A percentile compares a stretch with the other conserved stretches of the same genome.
Evolutionary conservation across 2,113 vertebrate species (phyloP).

Genomic region (Campylorhamphus procurvoides): DNA sequence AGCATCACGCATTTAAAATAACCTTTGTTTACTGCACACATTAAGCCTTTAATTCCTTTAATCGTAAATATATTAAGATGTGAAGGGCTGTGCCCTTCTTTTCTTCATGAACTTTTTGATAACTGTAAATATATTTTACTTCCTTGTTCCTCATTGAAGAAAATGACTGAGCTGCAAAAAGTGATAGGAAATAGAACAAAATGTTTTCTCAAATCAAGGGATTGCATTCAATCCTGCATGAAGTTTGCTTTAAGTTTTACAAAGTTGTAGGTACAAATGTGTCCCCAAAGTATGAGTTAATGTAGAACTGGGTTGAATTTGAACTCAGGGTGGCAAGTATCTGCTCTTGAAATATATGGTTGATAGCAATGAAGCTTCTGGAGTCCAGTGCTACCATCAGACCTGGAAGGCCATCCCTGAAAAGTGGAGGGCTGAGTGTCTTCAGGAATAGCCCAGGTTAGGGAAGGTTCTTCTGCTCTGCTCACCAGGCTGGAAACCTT

Average conservation of each 20-base stretch:
- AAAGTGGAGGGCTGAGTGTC: neutral
- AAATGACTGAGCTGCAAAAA: neutral
- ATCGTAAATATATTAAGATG: neutral
- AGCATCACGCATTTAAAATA: neutral
- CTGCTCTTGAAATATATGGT: neutral
- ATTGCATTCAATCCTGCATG: neutral
- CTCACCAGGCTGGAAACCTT: neutral
- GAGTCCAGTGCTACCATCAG: neutral
- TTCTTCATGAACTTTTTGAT: neutral
- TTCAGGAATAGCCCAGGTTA: rapidly evolving
- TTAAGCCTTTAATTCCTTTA: neutral
- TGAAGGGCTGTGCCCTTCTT: neutral
- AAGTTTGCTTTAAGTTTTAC: neutral
- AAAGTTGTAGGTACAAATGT: neutral
- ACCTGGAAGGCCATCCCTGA: neutral
- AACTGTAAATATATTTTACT: neutral
- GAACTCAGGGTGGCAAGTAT: neutral
- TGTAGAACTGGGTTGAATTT: neutral
- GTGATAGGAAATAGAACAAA: neutral
- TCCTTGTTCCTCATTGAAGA: neutral
- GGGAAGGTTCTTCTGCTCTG: neutral
- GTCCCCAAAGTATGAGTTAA: neutral
- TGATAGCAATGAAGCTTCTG: neutral
- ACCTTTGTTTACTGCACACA: neutral
- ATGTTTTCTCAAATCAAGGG: neutral